Evolutionary conservation across 2,888 invertebrate species (phyloP), one percentile per base, ranked within the genome.

Genomic region (Clepsis dumicolana): DNA sequence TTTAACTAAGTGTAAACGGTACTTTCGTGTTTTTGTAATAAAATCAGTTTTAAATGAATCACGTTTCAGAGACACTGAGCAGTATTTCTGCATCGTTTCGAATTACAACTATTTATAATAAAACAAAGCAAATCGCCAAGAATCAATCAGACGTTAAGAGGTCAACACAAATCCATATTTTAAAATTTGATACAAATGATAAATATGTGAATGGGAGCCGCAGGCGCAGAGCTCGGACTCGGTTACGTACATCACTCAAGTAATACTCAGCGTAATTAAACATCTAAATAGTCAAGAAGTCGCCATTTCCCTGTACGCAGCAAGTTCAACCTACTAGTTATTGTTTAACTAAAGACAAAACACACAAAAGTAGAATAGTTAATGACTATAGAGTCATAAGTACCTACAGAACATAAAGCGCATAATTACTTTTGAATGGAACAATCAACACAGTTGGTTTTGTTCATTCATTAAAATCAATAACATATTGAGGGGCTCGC

Each of bases 361-460:
- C 63, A 72, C 63, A 73, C 72, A 64, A 72, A 61, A 68, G 61
- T 66, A 64, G 63, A 71, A 70, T 66, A 70, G 35, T 35, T 56
- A 14, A 53, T 72, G 57, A 66, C 62, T 56, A 71, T 48, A 64
- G 41, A 61, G 44, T 65, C 64, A 70, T 65, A 48, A 48, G 48
- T 48, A 73, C 38, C 38, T 38, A 63, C 59, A 59, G 64, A 72
- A 73, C 74, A 81, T 79, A 83, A 80, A 75, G 76, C 67, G 73
- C 73, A 67, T 74, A 80, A 82, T 81, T 81, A 79, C 65, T 73
- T 76, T 71, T 68, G 70, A 71, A 75, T 70, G 18, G 61, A 71
- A 80, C 70, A 72, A 75, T 75, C 76, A 77, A 79, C 76, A 82
- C 83, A 82, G 78, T 71, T 82, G 82, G 75, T 77, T 74, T 70